Evolutionary conservation across 2,113 vertebrate species (phyloP).

Genomic region (Apaloderma vittatum): DNA sequence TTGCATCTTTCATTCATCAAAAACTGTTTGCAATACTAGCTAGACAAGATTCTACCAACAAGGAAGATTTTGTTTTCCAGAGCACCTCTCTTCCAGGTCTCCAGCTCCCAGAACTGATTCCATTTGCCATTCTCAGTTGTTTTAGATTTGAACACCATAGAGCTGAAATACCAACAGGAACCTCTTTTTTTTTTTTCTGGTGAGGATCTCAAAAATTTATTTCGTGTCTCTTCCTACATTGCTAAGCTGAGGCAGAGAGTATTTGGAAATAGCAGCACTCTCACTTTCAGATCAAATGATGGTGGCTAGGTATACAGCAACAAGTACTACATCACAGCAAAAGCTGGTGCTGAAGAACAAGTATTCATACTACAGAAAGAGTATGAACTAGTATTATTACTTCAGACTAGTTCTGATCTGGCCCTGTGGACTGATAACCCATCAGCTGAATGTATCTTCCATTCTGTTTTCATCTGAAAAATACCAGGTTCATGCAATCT

Average conservation of each 20-base stretch:
- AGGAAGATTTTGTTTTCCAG: neutral
- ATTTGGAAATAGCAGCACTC: neutral
- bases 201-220: neutral
- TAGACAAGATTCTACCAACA: neutral
- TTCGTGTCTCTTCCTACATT: neutral
- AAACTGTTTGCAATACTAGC: neutral
- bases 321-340: neutral
- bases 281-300: neutral
- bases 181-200: neutral
- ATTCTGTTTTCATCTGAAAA: neutral
- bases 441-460: neutral
- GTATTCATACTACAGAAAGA: neutral
- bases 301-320: neutral
- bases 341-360: neutral
- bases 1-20: neutral
- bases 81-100: neutral
- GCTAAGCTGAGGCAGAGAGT: neutral
- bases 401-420: neutral
- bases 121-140: neutral
- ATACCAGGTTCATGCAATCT: neutral
- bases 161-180: neutral
- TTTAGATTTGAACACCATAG: neutral
- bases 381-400: neutral
- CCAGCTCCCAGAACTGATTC: neutral
- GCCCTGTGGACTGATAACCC: neutral